Conservation (phyloP, 2,797 vertebrate genomes). For the Halcyon badia region DNA sequence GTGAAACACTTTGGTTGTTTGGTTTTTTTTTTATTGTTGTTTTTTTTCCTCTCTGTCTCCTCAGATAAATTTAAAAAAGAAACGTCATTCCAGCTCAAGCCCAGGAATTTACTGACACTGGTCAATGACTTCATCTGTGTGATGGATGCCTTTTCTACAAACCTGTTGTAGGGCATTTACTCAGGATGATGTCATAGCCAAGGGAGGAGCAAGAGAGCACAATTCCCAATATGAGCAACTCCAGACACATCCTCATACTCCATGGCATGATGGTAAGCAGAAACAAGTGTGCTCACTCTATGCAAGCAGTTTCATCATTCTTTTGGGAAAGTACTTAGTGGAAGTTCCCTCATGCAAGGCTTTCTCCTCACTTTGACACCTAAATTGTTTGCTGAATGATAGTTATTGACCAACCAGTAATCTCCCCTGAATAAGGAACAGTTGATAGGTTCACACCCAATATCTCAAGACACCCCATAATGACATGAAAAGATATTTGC, state of each 20-base stretch:
- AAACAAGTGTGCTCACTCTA: background rate
- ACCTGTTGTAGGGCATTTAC: background rate
- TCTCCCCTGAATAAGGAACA: background rate
- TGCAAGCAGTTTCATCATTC: constrained; percentile 22
- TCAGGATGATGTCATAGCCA: background rate
- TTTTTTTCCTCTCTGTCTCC: fast-evolving
- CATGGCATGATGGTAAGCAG: background rate
- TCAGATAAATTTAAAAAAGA: background rate
- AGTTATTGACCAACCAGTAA: background rate
- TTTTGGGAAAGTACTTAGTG: constrained; percentile 49
- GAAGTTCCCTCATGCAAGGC: constrained; percentile 50
- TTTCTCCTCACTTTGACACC: background rate
- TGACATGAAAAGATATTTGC: background rate
- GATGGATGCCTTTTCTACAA: background rate
- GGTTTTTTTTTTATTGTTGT: background rate
- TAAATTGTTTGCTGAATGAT: background rate
- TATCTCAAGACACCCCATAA: background rate
- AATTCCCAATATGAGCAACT: constrained; percentile 35
- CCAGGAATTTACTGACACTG: background rate
- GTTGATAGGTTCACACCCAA: background rate
- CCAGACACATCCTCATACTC: constrained; percentile 14
- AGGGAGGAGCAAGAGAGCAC: background rate
- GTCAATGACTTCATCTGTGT: background rate
- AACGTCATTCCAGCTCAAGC: background rate
- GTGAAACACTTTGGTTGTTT: background rate